Base-by-base conservation (phyloP, 2,888 invertebrate genomes). In the Geotrupes spiniger region DNA sequence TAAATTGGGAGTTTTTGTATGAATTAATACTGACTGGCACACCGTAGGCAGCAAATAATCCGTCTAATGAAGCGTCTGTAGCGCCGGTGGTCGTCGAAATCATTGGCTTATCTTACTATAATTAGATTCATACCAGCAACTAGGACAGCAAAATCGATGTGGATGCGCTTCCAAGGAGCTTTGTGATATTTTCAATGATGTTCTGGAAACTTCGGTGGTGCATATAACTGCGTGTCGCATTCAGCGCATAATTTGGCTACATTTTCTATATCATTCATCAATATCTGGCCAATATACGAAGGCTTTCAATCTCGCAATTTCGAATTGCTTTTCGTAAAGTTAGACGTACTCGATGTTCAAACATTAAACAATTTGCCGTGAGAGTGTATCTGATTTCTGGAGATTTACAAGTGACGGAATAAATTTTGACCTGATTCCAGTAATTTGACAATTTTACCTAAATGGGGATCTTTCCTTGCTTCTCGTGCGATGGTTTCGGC, bases 141-240 rank as follows among this genome's bases (percentile, higher is more conserved):
- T n/a, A 63, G 63, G 50, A 63, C 61, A 43, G 63, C 61, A 49
- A 61, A 65, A 56, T 65, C 62, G 17, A 68, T 56, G 42, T 66
- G 67, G 4, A 66, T 28, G 8, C 63, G 37, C 26, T 53, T 42
- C 60, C 63, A 65, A 4, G 58, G 52, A 36, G 36, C 41, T 11
- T 42, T 46, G 1, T 60, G 56, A 33, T 49, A 53, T 29, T 63
- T 56, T 61, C 61, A 63, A 2, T 52, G 54, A 38, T 64, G 59
- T 3, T 46, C 37, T 5, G 15, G 29, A 17, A 49, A 50, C 41
- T 57, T 56, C 4, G 53, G 36, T 15, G 58, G 60, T 10, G 25
- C 43, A 21, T 56, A 48, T 17, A 39, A 39, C 8, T 50, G 31
- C 48, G 39, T 50, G 42, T 46, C 46, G 39, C 55, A 53, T 17